A percentile compares a stretch with the other conserved stretches of the same genome.
phyloP scores from a whole-genome alignment of 2,888 invertebrate species.

The Gasteruption jaculator region DNA sequence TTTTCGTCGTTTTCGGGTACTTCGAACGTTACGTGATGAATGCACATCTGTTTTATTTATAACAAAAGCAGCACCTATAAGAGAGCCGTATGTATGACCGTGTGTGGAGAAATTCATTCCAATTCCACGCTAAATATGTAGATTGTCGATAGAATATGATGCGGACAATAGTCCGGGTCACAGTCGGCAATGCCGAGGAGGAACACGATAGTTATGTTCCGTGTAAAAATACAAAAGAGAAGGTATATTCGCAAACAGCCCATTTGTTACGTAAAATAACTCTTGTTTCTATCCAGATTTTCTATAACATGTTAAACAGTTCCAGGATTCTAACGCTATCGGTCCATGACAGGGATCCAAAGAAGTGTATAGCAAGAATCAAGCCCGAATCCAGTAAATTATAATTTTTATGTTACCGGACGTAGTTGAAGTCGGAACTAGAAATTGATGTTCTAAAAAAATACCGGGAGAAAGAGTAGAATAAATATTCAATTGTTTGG shows the following conservation, averaged over 20 bases:
- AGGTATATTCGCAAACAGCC: background rate
- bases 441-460: too few relatives aligned
- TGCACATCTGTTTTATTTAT: slow-evolving; percentile 28
- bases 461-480: too few relatives aligned
- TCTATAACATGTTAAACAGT: too few relatives aligned
- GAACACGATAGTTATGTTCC: slow-evolving; percentile 15
- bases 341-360: too few relatives aligned
- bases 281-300: too few relatives aligned
- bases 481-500: too few relatives aligned
- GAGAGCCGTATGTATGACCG: slow-evolving; percentile 7
- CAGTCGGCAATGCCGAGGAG: slow-evolving; percentile 9
- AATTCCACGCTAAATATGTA: slow-evolving; percentile 22
- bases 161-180: slow-evolving; percentile 1
- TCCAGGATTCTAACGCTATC: too few relatives aligned
- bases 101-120: slow-evolving; percentile 5
- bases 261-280: slow-evolving; percentile 4
- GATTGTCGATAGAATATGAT: slow-evolving; percentile 1
- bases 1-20: background rate
- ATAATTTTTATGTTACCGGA: too few relatives aligned
- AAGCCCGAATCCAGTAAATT: too few relatives aligned
- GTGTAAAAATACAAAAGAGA: slow-evolving; percentile 8
- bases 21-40: slow-evolving; percentile 23
- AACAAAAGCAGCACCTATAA: too few relatives aligned
- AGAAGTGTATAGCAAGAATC: too few relatives aligned
- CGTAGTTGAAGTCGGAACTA: too few relatives aligned